A percentile compares a stretch with the other conserved stretches of the same genome.
These are phyloP conservation scores for Ophraella communa DNA, from an alignment of 2,888 invertebrate genomes.

Conservation along the genomic window DNA sequence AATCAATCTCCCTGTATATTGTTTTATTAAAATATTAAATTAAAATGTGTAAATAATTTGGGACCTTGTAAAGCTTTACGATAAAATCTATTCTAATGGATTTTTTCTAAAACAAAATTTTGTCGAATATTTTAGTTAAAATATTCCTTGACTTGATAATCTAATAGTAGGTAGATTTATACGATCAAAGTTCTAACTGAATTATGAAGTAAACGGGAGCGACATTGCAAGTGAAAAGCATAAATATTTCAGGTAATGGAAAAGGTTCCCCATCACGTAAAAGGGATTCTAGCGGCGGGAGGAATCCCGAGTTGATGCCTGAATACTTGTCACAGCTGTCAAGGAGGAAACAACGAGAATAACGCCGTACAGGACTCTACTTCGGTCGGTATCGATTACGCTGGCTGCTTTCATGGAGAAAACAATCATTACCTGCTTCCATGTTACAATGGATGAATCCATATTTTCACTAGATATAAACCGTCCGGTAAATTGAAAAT, in stretches of 20 bases:
- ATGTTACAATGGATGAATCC: conserved; percentile 20
- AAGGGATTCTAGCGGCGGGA: conserved; percentile 30
- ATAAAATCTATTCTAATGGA: not conserved
- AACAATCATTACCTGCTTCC: conserved; percentile 36
- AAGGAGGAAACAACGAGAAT: conserved; percentile 32
- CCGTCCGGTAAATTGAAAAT: not conserved
- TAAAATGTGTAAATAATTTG: too few species aligned
- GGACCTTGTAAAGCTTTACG: too few species aligned
- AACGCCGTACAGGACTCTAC: conserved; percentile 26
- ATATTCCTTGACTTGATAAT: not conserved
- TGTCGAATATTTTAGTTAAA: not conserved
- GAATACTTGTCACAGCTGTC: conserved; percentile 45
- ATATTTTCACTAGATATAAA: conserved; percentile 17
- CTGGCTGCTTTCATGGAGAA: conserved; percentile 27
- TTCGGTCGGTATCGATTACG: conserved; percentile 33
- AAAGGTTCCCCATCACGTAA: conserved; percentile 38
- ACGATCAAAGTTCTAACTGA: conserved; percentile 26
- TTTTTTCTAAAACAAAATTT: not conserved
- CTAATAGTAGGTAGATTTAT: conserved; percentile 5
- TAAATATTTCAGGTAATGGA: conserved; percentile 47
- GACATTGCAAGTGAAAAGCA: conserved; percentile 43
- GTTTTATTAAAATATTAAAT: too few species aligned
- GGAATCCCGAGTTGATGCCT: conserved; percentile 37
- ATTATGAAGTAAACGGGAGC: conserved; percentile 36
- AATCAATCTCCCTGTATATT: too few species aligned